Percentiles rank a stretch among this genome's conserved stretches.
These are phyloP conservation scores for Podarcis cretensis DNA, from an alignment of 2,113 vertebrate species.

Conservation along the genomic window DNA sequence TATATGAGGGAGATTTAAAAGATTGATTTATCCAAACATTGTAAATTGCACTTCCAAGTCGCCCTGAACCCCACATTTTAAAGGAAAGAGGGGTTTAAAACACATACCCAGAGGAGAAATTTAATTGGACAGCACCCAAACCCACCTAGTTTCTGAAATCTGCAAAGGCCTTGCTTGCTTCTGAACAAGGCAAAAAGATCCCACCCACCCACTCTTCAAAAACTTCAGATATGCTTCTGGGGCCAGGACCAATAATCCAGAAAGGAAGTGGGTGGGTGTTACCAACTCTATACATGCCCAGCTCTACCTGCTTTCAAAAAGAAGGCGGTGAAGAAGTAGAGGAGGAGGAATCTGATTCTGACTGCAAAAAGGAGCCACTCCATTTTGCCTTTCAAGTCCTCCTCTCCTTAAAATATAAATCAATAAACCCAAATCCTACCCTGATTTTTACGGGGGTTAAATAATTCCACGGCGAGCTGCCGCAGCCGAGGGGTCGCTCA, in stretches of 20 bases:
- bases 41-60: not conserved
- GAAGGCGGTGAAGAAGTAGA: too few relatives aligned
- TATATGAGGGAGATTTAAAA: too few relatives aligned
- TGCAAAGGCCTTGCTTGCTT: not conserved
- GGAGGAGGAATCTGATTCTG: too few relatives aligned
- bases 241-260: too few relatives aligned
- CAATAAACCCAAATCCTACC: not conserved
- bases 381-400: not conserved
- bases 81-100: not conserved
- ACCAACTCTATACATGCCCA: too few relatives aligned
- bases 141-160: not conserved
- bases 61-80: too few relatives aligned
- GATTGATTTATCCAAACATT: not conserved
- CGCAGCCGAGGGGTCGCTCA: not conserved
- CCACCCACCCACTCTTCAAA: not conserved
- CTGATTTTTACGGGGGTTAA: not conserved
- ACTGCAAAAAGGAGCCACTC: not conserved
- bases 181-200: not conserved
- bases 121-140: not conserved
- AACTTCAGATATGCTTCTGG: not conserved
- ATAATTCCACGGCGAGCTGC: too few relatives aligned
- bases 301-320: too few relatives aligned
- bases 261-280: too few relatives aligned
- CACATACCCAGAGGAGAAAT: not conserved
- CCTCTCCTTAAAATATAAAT: not conserved